Percentiles rank a stretch among this genome's conserved stretches.
These are phyloP conservation scores for Oxystoma pomonae DNA, from an alignment of 2,888 invertebrate genomes.

Conservation along the genomic window DNA sequence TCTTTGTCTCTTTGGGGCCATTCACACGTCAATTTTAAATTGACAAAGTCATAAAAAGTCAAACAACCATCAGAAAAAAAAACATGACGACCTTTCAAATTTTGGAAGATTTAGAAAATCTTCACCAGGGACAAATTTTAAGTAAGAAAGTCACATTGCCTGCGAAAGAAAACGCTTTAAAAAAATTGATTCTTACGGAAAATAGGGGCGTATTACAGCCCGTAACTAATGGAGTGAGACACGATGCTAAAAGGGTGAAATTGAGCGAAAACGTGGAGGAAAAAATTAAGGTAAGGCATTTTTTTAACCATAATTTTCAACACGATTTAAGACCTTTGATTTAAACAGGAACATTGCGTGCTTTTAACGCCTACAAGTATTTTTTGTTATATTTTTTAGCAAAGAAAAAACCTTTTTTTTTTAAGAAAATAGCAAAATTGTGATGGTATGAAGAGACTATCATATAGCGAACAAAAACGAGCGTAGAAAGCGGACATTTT, in stretches of 20 bases:
- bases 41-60: background rate
- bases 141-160: conserved; percentile 8
- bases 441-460: no score
- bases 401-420: no score
- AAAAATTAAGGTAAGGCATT: conserved; percentile 18
- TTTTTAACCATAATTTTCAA: no score
- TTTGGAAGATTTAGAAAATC: conserved; percentile 33
- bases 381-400: no score
- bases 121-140: conserved; percentile 12
- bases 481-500: no score
- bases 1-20: background rate
- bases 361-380: no score
- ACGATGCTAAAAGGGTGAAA: conserved; percentile 21
- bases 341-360: no score
- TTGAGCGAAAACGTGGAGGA: conserved; percentile 8
- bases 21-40: background rate
- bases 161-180: conserved; percentile 12
- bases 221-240: conserved; percentile 22
- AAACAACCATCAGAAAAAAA: background rate
- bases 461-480: no score
- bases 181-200: conserved; percentile 17
- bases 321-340: no score
- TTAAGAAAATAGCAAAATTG: no score
- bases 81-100: conserved; percentile 35
- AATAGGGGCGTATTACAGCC: conserved; percentile 20